Percentiles rank a stretch among this genome's conserved stretches.
phyloP scores from a whole-genome alignment of 2,113 vertebrate genomes.

The Rhea pennata region DNA sequence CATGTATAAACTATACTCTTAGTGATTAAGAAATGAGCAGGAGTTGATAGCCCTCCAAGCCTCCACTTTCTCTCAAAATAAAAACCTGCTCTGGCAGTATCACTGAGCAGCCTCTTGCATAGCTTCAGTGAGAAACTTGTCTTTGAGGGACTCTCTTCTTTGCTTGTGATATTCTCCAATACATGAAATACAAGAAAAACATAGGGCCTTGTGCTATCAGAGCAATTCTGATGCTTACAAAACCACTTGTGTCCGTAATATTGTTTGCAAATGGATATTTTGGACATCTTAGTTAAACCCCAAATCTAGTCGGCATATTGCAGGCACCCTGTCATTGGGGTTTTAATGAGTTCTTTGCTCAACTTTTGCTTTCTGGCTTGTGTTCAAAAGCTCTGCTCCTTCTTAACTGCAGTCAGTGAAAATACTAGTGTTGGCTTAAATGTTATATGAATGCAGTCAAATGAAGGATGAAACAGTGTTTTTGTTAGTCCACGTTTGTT shows the following conservation, averaged over 20 bases:
- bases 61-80: neutral
- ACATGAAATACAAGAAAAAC: neutral
- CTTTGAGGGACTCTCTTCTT: neutral
- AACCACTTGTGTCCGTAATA: neutral
- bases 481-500: too few species aligned
- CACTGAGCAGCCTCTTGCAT: neutral
- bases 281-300: neutral
- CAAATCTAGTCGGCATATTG: neutral
- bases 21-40: neutral
- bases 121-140: neutral
- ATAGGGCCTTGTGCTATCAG: neutral
- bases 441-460: fast-evolving
- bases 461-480: neutral
- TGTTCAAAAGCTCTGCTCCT: neutral
- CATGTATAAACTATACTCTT: fast-evolving
- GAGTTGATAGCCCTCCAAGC: neutral
- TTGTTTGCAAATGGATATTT: neutral
- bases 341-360: neutral
- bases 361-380: neutral
- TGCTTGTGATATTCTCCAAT: neutral
- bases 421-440: neutral
- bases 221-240: neutral
- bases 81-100: neutral
- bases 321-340: neutral
- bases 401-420: neutral